Percentiles rank a stretch among this genome's conserved stretches.
Conservation (phyloP, 2,113 vertebrate species). For the Phyllopteryx taeniolatus region DNA sequence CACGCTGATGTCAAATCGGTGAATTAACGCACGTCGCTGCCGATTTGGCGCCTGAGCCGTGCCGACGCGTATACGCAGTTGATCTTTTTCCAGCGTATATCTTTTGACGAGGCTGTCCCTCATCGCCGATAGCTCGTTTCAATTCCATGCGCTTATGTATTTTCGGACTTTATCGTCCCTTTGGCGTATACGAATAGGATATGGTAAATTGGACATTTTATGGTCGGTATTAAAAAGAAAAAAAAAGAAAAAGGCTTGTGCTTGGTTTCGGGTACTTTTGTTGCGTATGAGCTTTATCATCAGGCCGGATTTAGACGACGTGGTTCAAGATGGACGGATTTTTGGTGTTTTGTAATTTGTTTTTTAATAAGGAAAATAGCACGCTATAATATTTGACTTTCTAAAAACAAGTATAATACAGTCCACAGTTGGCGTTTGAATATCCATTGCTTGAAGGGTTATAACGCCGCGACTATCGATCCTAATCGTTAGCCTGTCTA, state of each 20-base stretch:
- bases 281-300: slow-evolving; percentile 47
- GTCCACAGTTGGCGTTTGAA: too few species aligned
- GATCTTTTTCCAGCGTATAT: slow-evolving; percentile 14
- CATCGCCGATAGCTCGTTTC: slow-evolving; percentile 62
- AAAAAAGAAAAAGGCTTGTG: slow-evolving; percentile 6
- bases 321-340: neutral
- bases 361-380: too few species aligned
- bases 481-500: too few species aligned
- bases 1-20: neutral
- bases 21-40: neutral
- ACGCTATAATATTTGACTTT: too few species aligned
- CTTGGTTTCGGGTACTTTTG: slow-evolving; percentile 53
- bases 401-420: too few species aligned
- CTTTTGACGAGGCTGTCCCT: neutral
- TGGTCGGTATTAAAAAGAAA: slow-evolving; percentile 57
- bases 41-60: slow-evolving; percentile 53
- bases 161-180: slow-evolving; percentile 70
- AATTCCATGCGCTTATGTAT: slow-evolving; percentile 54
- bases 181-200: slow-evolving; percentile 70
- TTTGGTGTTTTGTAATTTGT: too few species aligned
- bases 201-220: slow-evolving; percentile 77
- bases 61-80: slow-evolving; percentile 47
- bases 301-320: neutral
- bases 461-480: too few species aligned
- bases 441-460: too few species aligned